These are phyloP conservation scores for Zeus faber DNA, from an alignment of 2,113 vertebrate species.

Conservation along the genomic window DNA sequence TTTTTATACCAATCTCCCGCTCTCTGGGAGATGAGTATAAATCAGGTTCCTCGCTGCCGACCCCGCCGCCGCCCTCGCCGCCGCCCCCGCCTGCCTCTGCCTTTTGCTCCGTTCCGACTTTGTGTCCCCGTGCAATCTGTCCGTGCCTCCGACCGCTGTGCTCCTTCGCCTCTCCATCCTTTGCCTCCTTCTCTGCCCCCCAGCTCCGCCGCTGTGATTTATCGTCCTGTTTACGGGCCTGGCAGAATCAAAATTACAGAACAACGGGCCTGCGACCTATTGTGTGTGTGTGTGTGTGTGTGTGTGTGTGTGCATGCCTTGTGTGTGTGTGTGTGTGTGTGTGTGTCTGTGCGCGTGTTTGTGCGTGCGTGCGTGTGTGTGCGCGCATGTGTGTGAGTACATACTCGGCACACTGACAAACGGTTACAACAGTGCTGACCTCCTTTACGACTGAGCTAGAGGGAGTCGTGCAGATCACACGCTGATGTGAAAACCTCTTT, in stretches of 20 bases:
- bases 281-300: conserved; percentile 9
- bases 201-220: background rate
- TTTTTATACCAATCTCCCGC: too few relatives aligned
- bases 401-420: too few relatives aligned
- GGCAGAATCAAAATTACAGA: conserved; percentile 46
- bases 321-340: conserved; percentile 9
- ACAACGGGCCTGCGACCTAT: conserved; percentile 29
- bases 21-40: conserved; percentile 9
- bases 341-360: conserved; percentile 6
- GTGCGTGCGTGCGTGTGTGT: background rate
- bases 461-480: background rate
- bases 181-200: background rate
- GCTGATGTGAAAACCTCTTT: conserved; percentile 1
- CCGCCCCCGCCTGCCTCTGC: background rate
- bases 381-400: background rate
- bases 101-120: background rate
- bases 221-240: conserved; percentile 29
- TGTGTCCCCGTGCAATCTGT: background rate
- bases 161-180: background rate
- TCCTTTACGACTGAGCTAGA: background rate
- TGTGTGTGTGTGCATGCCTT: conserved; percentile 5
- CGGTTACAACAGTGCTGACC: background rate
- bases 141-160: too few relatives aligned
- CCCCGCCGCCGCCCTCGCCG: background rate
- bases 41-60: conserved; percentile 4